Evolutionary conservation across 2,797 vertebrate species (phyloP).

Genomic region (Petrocephalus schoutedeni): DNA sequence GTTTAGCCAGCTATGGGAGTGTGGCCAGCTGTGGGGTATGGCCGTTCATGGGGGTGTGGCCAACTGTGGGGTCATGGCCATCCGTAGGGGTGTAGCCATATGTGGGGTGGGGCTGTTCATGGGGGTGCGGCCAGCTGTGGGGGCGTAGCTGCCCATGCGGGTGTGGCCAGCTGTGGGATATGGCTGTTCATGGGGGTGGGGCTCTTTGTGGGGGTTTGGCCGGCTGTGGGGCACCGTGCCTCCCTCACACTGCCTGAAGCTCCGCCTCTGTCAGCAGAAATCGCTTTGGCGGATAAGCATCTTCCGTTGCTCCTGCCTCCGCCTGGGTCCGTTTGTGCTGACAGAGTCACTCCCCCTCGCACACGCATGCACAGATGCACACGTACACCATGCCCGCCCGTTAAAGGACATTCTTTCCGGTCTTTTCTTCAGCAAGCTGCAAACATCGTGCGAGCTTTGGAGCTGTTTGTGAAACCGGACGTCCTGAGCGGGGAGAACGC

Average conservation of each 20-base stretch:
- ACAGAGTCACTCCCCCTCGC: constrained; percentile 28
- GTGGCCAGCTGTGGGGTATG: not conserved
- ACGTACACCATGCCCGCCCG: not conserved
- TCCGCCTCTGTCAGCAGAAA: not conserved
- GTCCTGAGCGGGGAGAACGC: constrained; percentile 88
- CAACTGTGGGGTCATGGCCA: not conserved
- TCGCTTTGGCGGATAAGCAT: not conserved
- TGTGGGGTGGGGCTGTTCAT: not conserved
- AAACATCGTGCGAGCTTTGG: constrained; percentile 81
- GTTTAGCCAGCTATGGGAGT: not conserved
- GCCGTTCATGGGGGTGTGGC: not conserved
- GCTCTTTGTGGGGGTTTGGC: not conserved
- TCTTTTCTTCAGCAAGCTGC: constrained; percentile 56
- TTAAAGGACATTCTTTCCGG: not conserved
- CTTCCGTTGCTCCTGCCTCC: not conserved
- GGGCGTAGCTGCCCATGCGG: not conserved
- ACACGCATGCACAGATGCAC: not conserved
- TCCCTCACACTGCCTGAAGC: not conserved
- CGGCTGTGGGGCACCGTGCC: not conserved
- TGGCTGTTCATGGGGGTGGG: constrained; percentile 51
- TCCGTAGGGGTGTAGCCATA: not conserved
- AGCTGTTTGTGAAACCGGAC: constrained; percentile 87
- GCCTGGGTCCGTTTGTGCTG: constrained; percentile 55
- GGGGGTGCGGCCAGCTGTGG: not conserved
- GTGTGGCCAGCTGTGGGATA: no score